Evolutionary conservation across 2,888 invertebrate species (phyloP).

Genomic region (Cancer borealis): DNA sequence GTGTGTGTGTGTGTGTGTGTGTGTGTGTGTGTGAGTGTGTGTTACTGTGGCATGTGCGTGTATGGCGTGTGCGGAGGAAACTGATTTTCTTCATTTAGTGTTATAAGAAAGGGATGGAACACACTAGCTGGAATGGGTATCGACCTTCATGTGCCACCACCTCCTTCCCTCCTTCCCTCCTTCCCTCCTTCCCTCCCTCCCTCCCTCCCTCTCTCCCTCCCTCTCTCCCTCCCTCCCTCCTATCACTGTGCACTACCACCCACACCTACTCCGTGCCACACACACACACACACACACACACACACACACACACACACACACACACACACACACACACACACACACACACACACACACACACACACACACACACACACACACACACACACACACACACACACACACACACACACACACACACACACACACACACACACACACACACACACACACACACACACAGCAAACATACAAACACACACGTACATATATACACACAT

Average conservation of each 20-base stretch:
- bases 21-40: constrained; percentile 34
- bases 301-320: background rate
- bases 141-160: background rate
- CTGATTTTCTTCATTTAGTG: constrained; percentile 24
- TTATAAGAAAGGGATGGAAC: constrained; percentile 39
- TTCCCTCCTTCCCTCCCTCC: background rate
- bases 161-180: background rate
- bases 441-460: too few species aligned
- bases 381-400: too few species aligned
- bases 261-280: background rate
- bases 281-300: constrained; percentile 20
- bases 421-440: too few species aligned
- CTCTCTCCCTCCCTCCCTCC: background rate
- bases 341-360: too few species aligned
- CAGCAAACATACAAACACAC: background rate
- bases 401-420: too few species aligned
- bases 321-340: too few species aligned
- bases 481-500: background rate
- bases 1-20: constrained; percentile 48
- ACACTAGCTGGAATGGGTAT: background rate
- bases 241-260: background rate
- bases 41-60: background rate
- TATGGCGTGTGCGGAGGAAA: background rate
- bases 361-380: too few species aligned
- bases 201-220: background rate